phyloP scores from a whole-genome alignment of 2,888 invertebrate species.

The Phyllotreta cruciferae region DNA sequence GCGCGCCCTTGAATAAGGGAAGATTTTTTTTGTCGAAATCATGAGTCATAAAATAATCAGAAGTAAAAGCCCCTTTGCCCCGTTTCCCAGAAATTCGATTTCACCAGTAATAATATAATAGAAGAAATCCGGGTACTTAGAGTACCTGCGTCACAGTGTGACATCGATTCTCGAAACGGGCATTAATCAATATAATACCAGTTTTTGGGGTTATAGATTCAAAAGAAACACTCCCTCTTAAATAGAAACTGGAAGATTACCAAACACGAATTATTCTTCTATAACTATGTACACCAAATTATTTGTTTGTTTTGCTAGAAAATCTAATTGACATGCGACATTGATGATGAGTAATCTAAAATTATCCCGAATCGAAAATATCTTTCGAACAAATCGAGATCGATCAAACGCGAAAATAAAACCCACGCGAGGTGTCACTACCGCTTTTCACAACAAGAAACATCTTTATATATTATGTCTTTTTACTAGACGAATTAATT shows the following conservation, averaged over 20 bases:
- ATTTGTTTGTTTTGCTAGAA: no score
- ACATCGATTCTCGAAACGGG: not conserved
- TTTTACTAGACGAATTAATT: no score
- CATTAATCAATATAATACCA: slow-evolving; percentile 1
- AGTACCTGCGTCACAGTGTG: slow-evolving; percentile 13
- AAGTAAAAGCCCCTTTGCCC: not conserved
- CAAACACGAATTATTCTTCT: no score
- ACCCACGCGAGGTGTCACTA: slow-evolving; percentile 22
- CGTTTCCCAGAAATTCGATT: slow-evolving; percentile 14
- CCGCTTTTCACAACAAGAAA: slow-evolving; percentile 17
- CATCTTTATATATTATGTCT: slow-evolving; percentile 19
- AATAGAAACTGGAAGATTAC: not conserved
- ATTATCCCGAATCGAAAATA: slow-evolving; percentile 24
- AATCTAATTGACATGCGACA: no score
- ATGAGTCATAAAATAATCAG: slow-evolving; percentile 12
- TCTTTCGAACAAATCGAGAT: slow-evolving; percentile 26
- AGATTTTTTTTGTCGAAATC: slow-evolving; percentile 4
- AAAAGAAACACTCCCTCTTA: not conserved
- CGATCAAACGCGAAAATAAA: slow-evolving; percentile 28
- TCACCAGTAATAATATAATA: not conserved
- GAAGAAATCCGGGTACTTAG: slow-evolving; percentile 2
- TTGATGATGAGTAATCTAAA: slow-evolving; percentile 7
- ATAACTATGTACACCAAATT: no score
- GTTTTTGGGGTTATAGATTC: slow-evolving; percentile 1
- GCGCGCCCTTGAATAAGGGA: not conserved